Base-by-base conservation (phyloP, 2,797 vertebrate species). In the Smutsia temminckii region DNA sequence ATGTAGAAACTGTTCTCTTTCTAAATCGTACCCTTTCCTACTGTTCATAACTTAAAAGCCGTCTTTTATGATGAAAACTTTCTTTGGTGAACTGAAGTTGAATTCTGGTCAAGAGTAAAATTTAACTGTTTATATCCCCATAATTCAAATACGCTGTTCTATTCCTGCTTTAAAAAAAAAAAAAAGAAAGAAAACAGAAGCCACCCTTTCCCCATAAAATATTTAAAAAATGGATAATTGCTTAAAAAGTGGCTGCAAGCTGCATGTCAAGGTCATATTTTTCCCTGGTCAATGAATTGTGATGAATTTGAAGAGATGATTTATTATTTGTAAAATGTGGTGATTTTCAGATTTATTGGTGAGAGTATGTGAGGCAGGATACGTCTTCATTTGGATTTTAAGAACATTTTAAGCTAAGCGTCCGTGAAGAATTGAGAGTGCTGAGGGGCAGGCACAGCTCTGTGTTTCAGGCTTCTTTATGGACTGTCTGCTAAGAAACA, bases 41-140 rank as follows among this genome's bases (percentile, higher is more conserved):
- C 34, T 95, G 29, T 94, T 93, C 53, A 69, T 93, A 90, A 95
- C 27, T 92, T 96, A 83, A 97, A 94, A 95, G 80, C 46, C 55
- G 40, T 93, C 77, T 94, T 95, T 93, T 81, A 95, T 90, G 74
- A 92, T 83, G 74, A 95, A 94, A 96, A 97, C 42, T 94, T 92
- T 89, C 78, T 96, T 96, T 91, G 91, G 90, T 90, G 63, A 97
- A 89, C 80, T 92, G 72, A 97, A 96, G 93, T 96, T 95, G 80
- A 94, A 94, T 88, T 95, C 51, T 93, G 69, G 55, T 92, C 74
- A 96, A 88, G 86, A 95, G 64, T 81, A 92, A 93, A 89, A 95
- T 84, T 61, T 93, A 96, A 89, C 84, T 84, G 12, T 92, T 96
- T 94, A 86, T 88, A 49, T 91, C 69, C 42, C 77, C 57, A 34